Evolutionary conservation across 2,888 invertebrate species (phyloP), one percentile per base, ranked within the genome.

Genomic region (Anagyrus pseudococci): DNA sequence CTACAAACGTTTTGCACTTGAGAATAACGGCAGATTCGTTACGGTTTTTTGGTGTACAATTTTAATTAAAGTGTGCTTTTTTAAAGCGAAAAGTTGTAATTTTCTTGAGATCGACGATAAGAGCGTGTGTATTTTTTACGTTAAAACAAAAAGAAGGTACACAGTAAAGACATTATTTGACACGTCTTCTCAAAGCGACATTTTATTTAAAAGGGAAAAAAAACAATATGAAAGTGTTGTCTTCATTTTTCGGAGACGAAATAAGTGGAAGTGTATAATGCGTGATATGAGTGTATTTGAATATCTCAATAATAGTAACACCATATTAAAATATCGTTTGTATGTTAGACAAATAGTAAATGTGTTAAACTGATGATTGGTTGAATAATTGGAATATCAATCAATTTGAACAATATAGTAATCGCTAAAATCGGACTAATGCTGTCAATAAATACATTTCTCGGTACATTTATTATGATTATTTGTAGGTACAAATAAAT

Each of bases 291-390:
- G 67, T 68, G 67, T 71, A 70, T 68, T 67, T 69, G 69, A 70
- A 70, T 68, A 70, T 73, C 67, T 73, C 69, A 69, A 69, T 72
- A 71, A 67, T 69, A 67, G 68, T 64, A 68, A 66, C 55, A 67
- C 62, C 61, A 67, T 68, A 69, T 69, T 71, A 70, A 73, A 73
- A 71, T n/a, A n/a, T n/a, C 67, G 68, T 71, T 71, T 73, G 63
- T 70, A 73, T 72, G 71, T 72, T 72, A 73, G 72, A 69, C 65
- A 72, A 68, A 71, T 73, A 73, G 70, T 75, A 72, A 70, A 70
- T 73, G 72, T 73, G 71, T 71, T 67, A 70, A 70, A 62, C 55
- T 47, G 68, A 71, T 68, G 67, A 67, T 67, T 43, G 71, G 68
- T 73, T 56, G 63, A 65, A 62, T 47, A 46, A 40, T 61, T 68